Evolutionary conservation across 2,888 invertebrate genomes (phyloP).

Genomic region (Bombylius discolor): DNA sequence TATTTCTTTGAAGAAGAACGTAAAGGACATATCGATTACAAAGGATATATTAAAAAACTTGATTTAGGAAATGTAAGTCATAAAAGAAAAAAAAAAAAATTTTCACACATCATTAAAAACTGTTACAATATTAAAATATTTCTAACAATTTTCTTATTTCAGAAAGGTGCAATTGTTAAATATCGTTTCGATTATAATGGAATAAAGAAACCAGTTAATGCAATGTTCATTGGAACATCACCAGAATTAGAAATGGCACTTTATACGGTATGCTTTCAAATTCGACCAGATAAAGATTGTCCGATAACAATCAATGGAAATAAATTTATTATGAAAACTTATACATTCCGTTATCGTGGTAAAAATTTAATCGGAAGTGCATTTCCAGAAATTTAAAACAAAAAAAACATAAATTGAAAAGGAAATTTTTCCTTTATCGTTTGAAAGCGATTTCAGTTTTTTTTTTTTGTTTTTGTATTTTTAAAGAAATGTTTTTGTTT

Average conservation of each 20-base stretch:
- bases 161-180: conserved; percentile 68
- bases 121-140: neutral
- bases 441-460: too few species aligned
- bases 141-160: neutral
- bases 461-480: too few species aligned
- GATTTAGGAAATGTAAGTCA: conserved; percentile 58
- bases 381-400: conserved; percentile 57
- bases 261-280: conserved; percentile 74
- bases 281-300: conserved; percentile 60
- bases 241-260: conserved; percentile 85
- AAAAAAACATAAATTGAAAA: too few species aligned
- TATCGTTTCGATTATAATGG: conserved; percentile 57
- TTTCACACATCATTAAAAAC: neutral
- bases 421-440: too few species aligned
- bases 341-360: conserved; percentile 59
- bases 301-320: conserved; percentile 58
- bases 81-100: neutral
- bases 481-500: too few species aligned
- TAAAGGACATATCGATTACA: conserved; percentile 57
- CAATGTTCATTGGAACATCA: conserved; percentile 71
- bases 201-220: conserved; percentile 61
- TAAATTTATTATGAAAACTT: conserved; percentile 58
- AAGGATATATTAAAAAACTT: conserved; percentile 61
- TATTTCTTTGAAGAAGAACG: conserved; percentile 68
- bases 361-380: conserved; percentile 70